Base-by-base conservation (phyloP, 2,113 vertebrate genomes). In the Dicaeum eximium region DNA sequence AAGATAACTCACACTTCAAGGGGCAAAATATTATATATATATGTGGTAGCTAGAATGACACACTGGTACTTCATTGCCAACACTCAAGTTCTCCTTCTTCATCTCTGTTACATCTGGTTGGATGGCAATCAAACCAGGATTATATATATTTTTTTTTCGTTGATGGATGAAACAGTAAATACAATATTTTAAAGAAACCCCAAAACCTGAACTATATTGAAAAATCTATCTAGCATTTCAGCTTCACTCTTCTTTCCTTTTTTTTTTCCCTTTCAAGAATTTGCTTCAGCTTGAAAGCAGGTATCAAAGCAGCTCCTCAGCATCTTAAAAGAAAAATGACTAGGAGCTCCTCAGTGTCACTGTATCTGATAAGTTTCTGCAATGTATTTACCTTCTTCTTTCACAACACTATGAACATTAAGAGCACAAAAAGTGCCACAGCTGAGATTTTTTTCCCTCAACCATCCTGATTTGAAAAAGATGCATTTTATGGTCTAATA, bases 211-310 rank as follows among this genome's bases (percentile, higher is more conserved):
- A 86, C 57, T 67, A 20, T n/a, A 92, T 31, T 62, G 73, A 67
- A 93, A 93, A 95, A 66, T 62, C 48, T 72, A 79, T 38, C 61
- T 54, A 80, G 35, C 12, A 57, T 44, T 93, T 82, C 80, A 89
- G 87, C 67, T 27, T 80, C 65, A 57, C n/a, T 79, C 57, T 62
- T 93, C 18, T 35, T 9, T 35, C 17, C 33, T 9, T 35, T 66
- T 71, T 84, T 72, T 65, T 15, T 6, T 14, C 6, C 10, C 8
- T 61, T 83, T 80, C 54, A 60, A 81, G 58, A 91, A 73, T 57
- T 82, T 91, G 15, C 72, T 93, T 93, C 81, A 75, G 80, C 86
- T 84, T 65, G 69, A 74, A 92, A 69, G 72, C 58, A 94, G 38
- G 48, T 38, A 71, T 72, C 83, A 97, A 85, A 95, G 69, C 54